Percentiles rank a stretch among this genome's conserved stretches.
Evolutionary conservation across 1,140 invertebrate species (phyloP).

Genomic region (Lasioglossum albipes): DNA sequence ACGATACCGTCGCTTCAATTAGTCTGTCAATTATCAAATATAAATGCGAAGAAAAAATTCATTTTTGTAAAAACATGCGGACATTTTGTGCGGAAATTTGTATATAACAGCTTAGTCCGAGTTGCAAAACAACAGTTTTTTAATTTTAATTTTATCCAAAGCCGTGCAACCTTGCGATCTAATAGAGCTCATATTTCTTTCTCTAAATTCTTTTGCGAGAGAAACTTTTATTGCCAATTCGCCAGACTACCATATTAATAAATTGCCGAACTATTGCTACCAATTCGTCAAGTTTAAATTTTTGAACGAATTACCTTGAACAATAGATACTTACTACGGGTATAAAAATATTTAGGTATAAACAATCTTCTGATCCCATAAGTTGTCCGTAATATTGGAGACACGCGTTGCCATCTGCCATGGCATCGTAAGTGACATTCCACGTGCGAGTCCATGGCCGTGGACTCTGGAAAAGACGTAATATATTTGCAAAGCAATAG

Average conservation of each 20-base stretch:
- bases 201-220: too few species aligned
- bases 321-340: constrained; percentile 67
- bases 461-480: constrained; percentile 60
- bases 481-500: too few species aligned
- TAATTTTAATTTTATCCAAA: too few species aligned
- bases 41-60: too few species aligned
- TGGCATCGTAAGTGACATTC: constrained; percentile 68
- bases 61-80: too few species aligned
- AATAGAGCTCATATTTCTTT: too few species aligned
- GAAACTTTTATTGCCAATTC: too few species aligned
- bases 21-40: neutral
- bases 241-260: neutral
- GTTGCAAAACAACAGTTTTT: too few species aligned
- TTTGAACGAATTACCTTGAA: neutral
- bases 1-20: neutral
- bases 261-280: neutral
- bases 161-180: too few species aligned
- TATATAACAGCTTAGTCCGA: too few species aligned
- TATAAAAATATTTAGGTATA: constrained; percentile 75
- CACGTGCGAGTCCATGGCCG: constrained; percentile 69
- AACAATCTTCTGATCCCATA: constrained; percentile 74
- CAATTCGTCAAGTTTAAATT: too few species aligned
- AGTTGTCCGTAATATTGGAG: constrained; percentile 61
- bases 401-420: constrained; percentile 71
- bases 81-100: too few species aligned